Percentiles rank a stretch among this genome's conserved stretches.
Evolutionary conservation across 2,797 vertebrate species (phyloP).

Genomic region (Sebastes matsubarae): DNA sequence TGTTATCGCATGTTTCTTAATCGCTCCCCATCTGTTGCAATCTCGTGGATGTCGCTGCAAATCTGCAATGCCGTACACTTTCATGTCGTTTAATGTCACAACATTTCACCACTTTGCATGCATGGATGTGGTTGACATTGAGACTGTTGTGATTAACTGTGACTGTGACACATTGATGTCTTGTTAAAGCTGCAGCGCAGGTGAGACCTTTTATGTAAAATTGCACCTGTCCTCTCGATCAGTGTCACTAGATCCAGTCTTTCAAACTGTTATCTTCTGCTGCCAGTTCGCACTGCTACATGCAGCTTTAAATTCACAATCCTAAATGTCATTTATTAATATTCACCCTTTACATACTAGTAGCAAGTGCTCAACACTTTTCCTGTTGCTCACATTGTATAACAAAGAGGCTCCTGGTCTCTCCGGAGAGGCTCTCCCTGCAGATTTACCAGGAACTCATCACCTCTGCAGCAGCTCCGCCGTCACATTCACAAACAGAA

Average conservation of each 20-base stretch:
- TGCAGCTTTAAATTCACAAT: background rate
- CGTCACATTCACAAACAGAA: conserved; percentile 3
- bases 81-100: background rate
- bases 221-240: background rate
- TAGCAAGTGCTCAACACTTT: background rate
- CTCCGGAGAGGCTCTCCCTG: background rate
- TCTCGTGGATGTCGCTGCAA: background rate
- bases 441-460: background rate
- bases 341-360: background rate
- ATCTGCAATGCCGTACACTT: background rate
- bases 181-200: background rate
- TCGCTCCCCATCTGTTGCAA: conserved; percentile 45
- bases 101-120: background rate
- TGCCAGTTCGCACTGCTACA: background rate
- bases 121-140: background rate
- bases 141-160: background rate
- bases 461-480: conserved; percentile 7
- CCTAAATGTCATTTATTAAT: too few species aligned
- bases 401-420: background rate
- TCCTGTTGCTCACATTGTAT: background rate
- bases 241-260: background rate
- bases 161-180: background rate
- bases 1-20: conserved; percentile 32
- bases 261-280: background rate
- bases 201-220: background rate